Evolutionary conservation across 2,113 vertebrate species (phyloP), one percentile per base, ranked within the genome.

Genomic region (Vombatus ursinus): DNA sequence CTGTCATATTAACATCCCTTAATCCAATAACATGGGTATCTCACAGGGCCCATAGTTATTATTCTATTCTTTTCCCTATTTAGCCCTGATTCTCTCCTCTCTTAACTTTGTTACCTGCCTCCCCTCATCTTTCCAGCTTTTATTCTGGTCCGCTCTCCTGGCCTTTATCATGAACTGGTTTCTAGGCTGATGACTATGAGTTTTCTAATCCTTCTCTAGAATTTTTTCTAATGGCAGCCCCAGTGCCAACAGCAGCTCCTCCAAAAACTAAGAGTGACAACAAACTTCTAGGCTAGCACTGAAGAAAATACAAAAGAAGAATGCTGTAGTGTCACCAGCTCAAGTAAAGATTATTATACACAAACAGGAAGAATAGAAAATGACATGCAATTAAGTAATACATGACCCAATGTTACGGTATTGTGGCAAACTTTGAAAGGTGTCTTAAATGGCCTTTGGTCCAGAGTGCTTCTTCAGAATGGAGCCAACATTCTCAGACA

Each of bases 221-320:
- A 8, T 49, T 26, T 28, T 54, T 89, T 93, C 57, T 48, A 3
- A 91, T 31, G 37, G 52, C 26, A 89, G 16, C 6, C 24, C 37
- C 28, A 90, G 22, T 52, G 49, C 16, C 26, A 44, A 50, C 54
- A 77, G 7, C 37, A n/a, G n/a, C 2, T 7, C 89, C 48, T 94
- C 53, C 52, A 89, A 91, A 94, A 77, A 8, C 50, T 95, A 90
- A 68, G 91, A 93, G 90, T 14, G 26, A 92, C 57, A 97, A 68
- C 37, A 52, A 49, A 89, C n/a, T 90, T 50, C 92, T 2, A 89
- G 44, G 51, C 52, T 31, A 6, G 3, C 28, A 19, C 50, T 48
- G 3, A 8, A 57, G 94, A 95, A 31, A 91, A 94, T 92, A 77
- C 26, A 48, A 51, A 93, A 90, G 23, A 24, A 84, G 1, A 84